Evolutionary conservation across 53 echinoderm and acorn worm genomes (phyloP).

Genomic region (Hippasteria phrygiana): DNA sequence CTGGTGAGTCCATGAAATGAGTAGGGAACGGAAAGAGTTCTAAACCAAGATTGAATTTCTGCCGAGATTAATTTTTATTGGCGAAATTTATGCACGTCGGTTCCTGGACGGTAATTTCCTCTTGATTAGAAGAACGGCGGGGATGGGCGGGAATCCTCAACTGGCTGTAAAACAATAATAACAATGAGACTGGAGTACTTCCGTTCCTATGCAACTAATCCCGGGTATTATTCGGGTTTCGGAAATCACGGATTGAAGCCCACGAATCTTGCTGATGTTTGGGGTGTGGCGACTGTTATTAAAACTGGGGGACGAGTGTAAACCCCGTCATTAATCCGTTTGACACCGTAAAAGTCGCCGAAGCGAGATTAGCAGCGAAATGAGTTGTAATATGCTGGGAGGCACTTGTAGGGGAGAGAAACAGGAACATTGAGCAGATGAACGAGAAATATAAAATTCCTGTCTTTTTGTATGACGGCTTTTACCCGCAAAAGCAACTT

Average conservation of each 20-base stretch:
- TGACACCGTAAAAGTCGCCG: slow-evolving; percentile 39
- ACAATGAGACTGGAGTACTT: slow-evolving; percentile 15
- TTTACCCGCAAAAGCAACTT: slow-evolving; percentile 45
- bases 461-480: slow-evolving; percentile 29
- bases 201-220: slow-evolving; percentile 42
- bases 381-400: slow-evolving; percentile 38
- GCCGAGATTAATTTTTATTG: slow-evolving; percentile 37
- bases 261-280: slow-evolving; percentile 18
- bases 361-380: slow-evolving; percentile 15
- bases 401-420: slow-evolving; percentile 27
- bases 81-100: slow-evolving; percentile 43
- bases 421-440: slow-evolving; percentile 31
- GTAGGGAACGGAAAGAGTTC: neutral
- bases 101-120: slow-evolving; percentile 35
- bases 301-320: slow-evolving; percentile 13
- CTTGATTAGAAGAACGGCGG: neutral
- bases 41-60: slow-evolving; percentile 30
- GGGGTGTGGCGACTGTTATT: slow-evolving; percentile 40
- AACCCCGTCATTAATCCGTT: slow-evolving; percentile 37
- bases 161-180: slow-evolving; percentile 54
- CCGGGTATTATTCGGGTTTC: slow-evolving; percentile 56
- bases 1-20: neutral
- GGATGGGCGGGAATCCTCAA: neutral
- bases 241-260: slow-evolving; percentile 50
- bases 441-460: slow-evolving; percentile 55